Evolutionary conservation across 1,140 invertebrate species (phyloP).

Genomic region (Pseudomyrmex dendroicus): DNA sequence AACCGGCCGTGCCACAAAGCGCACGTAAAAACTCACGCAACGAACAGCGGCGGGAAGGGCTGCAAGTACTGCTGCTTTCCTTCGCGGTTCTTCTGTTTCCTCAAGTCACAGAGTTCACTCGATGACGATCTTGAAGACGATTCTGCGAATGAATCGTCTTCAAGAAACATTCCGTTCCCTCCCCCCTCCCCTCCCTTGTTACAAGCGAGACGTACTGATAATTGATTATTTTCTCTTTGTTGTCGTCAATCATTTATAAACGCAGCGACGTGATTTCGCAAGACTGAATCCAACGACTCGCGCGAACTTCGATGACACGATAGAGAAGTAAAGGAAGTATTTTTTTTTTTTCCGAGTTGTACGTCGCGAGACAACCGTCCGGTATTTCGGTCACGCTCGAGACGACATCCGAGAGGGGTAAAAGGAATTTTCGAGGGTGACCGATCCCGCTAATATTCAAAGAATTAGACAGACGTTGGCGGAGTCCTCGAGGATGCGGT

Average conservation of each 20-base stretch:
- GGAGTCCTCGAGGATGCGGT: constrained; percentile 71
- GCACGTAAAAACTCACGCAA: constrained; percentile 58
- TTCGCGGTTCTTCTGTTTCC: constrained; percentile 21
- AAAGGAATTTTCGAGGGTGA: constrained; percentile 66
- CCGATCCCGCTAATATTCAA: constrained; percentile 74
- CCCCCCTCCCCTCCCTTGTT: no score
- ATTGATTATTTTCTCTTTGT: no score
- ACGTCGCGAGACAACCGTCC: constrained; percentile 10
- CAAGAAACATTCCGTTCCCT: not conserved
- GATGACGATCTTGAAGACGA: not conserved
- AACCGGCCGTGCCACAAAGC: constrained; percentile 55
- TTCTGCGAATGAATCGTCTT: not conserved
- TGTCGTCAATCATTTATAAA: no score
- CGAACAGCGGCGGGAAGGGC: constrained; percentile 21
- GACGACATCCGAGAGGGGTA: constrained; percentile 40
- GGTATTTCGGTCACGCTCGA: constrained; percentile 53
- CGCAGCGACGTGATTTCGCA: no score
- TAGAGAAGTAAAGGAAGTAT: not conserved
- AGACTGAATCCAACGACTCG: not conserved
- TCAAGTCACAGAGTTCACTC: not conserved
- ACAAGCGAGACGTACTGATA: no score
- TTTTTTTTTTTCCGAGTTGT: not conserved
- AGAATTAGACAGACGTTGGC: constrained; percentile 75
- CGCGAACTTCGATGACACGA: not conserved
- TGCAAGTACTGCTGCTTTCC: constrained; percentile 1